These are phyloP conservation scores for Oegoconia quadripuncta DNA, from an alignment of 2,888 invertebrate species.

Conservation along the genomic window DNA sequence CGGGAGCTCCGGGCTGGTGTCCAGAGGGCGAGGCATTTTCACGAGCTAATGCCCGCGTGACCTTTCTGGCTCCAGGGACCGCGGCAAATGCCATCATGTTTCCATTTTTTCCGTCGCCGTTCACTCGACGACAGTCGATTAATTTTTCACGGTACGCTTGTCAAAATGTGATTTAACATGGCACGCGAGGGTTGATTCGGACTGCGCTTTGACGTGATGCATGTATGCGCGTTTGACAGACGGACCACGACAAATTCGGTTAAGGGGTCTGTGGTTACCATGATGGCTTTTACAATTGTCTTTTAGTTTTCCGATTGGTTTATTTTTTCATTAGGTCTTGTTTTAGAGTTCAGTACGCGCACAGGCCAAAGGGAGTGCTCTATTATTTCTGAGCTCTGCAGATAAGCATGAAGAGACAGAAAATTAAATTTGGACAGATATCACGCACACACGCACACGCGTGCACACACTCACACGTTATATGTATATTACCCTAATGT, in stretches of 20 bases:
- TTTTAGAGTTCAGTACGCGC: too few species aligned
- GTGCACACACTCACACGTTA: too few species aligned
- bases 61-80: constrained; percentile 71
- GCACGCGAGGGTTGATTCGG: constrained; percentile 53
- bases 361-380: too few species aligned
- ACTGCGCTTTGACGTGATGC: constrained; percentile 67
- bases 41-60: constrained; percentile 66
- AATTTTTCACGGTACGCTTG: constrained; percentile 79
- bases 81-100: constrained; percentile 76
- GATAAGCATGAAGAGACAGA: too few species aligned
- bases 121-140: constrained; percentile 74
- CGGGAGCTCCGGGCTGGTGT: constrained; percentile 18
- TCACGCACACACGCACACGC: too few species aligned
- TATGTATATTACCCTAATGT: too few species aligned
- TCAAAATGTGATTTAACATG: constrained; percentile 78
- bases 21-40: constrained; percentile 65
- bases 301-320: too few species aligned
- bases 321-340: too few species aligned
- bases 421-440: too few species aligned
- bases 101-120: constrained; percentile 60
- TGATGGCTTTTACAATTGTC: constrained; percentile 1
- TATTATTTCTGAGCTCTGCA: too few species aligned
- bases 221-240: constrained; percentile 38
- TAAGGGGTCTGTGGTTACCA: constrained; percentile 18
- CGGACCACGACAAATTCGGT: constrained; percentile 33